Conservation (phyloP, 1,140 invertebrate genomes). For the Lepidurus arcticus region DNA sequence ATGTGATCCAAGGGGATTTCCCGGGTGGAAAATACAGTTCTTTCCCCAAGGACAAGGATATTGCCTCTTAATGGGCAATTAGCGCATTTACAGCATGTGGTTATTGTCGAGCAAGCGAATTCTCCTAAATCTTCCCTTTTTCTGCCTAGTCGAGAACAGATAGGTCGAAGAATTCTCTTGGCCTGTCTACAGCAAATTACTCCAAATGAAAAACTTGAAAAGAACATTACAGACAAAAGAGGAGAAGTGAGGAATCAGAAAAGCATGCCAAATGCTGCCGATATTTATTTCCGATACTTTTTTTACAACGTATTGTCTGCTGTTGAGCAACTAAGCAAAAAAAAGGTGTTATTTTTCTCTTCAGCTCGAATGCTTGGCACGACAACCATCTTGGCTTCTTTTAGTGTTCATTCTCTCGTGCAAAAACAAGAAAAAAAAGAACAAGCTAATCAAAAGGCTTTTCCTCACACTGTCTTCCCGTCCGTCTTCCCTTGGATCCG, state of each 20-base stretch:
- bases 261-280: not conserved
- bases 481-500: not conserved
- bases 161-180: not conserved
- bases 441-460: not conserved
- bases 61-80: not conserved
- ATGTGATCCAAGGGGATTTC: not conserved
- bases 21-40: not conserved
- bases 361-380: not conserved
- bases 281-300: not conserved
- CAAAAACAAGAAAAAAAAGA: not conserved
- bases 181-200: not conserved
- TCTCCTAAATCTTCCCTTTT: not conserved
- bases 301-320: not conserved
- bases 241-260: not conserved
- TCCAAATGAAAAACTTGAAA: not conserved
- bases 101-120: constrained; percentile 1
- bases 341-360: not conserved
- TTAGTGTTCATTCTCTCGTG: not conserved
- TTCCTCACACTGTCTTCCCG: not conserved
- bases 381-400: constrained; percentile 1
- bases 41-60: constrained; percentile 19
- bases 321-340: not conserved
- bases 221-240: not conserved
- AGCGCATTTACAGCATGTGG: constrained; percentile 2
- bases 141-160: not conserved